phyloP scores from a whole-genome alignment of 35 echinoderm and acorn worm species.

The Holothuria glaberrima region DNA sequence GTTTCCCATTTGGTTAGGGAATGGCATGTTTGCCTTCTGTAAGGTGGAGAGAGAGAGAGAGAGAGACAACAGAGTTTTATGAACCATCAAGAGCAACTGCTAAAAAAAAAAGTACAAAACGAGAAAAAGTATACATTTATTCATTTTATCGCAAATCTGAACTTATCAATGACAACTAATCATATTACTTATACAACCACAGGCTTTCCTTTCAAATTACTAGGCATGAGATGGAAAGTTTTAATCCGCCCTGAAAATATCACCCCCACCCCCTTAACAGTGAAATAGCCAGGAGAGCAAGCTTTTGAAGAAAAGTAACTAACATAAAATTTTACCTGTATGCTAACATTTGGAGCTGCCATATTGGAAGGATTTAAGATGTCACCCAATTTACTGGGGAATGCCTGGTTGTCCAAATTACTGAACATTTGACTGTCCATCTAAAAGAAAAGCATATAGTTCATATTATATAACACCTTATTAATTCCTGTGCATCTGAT shows the following conservation, averaged over 20 bases:
- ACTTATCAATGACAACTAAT: background rate
- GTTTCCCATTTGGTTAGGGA: slow-evolving; percentile 48
- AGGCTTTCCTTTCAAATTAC: no score
- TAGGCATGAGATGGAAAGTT: no score
- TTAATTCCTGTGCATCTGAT: no score
- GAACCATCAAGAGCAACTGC: no score
- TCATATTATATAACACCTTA: no score
- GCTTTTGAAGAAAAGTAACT: no score
- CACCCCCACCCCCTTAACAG: no score
- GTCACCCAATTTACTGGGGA: slow-evolving; percentile 71
- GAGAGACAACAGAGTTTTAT: background rate
- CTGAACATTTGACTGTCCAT: slow-evolving; percentile 65
- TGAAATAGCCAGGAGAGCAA: no score
- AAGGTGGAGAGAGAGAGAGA: background rate
- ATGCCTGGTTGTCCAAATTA: slow-evolving; percentile 77
- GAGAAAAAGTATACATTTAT: no score
- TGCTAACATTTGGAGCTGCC: slow-evolving; percentile 95
- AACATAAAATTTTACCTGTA: slow-evolving; percentile 77
- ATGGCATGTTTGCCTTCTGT: slow-evolving; percentile 51
- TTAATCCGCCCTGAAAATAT: no score
- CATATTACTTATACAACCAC: background rate
- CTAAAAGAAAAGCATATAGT: slow-evolving; percentile 38
- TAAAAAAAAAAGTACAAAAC: no score
- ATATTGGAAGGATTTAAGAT: slow-evolving; percentile 74
- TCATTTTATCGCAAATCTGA: background rate